A percentile compares a stretch with the other conserved stretches of the same genome.
Evolutionary conservation across 2,113 vertebrate genomes (phyloP).

Genomic region (Patagioenas fasciata): DNA sequence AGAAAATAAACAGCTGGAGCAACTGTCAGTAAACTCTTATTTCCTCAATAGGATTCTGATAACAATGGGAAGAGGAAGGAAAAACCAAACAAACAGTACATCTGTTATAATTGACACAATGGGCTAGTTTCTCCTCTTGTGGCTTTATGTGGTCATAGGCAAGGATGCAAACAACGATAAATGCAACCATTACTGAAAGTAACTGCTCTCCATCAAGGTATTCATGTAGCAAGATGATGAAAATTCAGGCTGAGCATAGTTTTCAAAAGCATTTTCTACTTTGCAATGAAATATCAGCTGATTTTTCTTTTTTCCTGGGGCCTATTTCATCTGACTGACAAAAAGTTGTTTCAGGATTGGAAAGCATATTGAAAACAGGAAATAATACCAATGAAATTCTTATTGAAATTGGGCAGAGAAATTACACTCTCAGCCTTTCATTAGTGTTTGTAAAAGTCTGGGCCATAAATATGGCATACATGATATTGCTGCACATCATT

Average conservation of each 20-base stretch:
- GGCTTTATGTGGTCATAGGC: not conserved
- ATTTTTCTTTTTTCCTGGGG: not conserved
- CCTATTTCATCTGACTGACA: not conserved
- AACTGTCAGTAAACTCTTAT: not conserved
- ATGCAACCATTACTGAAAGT: not conserved
- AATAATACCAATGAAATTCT: not conserved
- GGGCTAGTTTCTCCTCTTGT: not conserved
- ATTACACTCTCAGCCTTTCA: not conserved
- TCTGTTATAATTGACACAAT: conserved; percentile 1
- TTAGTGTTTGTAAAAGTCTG: not conserved
- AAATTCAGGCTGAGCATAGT: not conserved
- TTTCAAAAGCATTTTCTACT: not conserved
- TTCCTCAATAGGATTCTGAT: conserved; percentile 24
- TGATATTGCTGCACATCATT: not conserved
- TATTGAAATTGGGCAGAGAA: not conserved
- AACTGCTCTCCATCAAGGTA: not conserved
- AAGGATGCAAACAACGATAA: not conserved
- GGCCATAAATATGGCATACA: not conserved
- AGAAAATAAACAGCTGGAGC: conserved; percentile 30
- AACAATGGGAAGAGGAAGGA: conserved; percentile 46
- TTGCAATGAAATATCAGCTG: not conserved
- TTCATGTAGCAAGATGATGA: not conserved
- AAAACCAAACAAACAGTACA: not conserved
- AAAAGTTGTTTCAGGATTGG: not conserved
- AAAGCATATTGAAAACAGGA: not conserved